A percentile compares a stretch with the other conserved stretches of the same genome.
Conservation (phyloP, 2,888 invertebrate genomes). For the Eristalis pertinax region DNA sequence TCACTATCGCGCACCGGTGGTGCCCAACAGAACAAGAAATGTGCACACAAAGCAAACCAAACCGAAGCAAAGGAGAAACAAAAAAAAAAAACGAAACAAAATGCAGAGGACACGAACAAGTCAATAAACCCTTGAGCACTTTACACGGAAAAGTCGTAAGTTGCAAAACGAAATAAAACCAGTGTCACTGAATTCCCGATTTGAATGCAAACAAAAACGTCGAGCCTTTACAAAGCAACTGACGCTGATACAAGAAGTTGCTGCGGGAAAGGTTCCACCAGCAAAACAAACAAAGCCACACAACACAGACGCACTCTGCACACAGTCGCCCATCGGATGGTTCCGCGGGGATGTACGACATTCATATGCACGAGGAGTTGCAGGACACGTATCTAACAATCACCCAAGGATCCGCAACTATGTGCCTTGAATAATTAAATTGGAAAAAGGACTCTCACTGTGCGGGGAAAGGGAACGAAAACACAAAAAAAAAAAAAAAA, state of each 20-base stretch:
- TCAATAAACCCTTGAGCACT: conserved; percentile 17
- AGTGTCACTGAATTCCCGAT: conserved; percentile 65
- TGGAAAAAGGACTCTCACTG: conserved; percentile 33
- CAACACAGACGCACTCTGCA: neutral
- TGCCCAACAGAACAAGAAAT: conserved; percentile 15
- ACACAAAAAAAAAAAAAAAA: too few species aligned
- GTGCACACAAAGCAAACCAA: conserved; percentile 3
- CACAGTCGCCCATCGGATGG: neutral
- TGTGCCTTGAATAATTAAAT: conserved; percentile 72
- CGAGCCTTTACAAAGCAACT: conserved; percentile 4
- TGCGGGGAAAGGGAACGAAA: neutral
- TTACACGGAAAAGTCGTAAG: neutral
- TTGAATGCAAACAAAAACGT: conserved; percentile 54
- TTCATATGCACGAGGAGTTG: conserved; percentile 15
- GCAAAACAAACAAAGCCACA: conserved; percentile 48
- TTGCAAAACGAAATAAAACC: conserved; percentile 1
- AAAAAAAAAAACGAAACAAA: neutral
- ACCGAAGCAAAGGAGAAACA: too few species aligned
- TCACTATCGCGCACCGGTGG: conserved; percentile 12
- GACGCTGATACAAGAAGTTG: conserved; percentile 11
- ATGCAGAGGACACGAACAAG: conserved; percentile 22
- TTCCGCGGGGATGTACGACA: neutral
- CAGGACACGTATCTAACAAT: conserved; percentile 55
- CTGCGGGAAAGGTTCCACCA: neutral
- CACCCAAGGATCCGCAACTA: conserved; percentile 55